These are phyloP conservation scores for Caenorhabditis sp. DNA, from an alignment of 2,888 invertebrate genomes.

Conservation along the genomic window DNA sequence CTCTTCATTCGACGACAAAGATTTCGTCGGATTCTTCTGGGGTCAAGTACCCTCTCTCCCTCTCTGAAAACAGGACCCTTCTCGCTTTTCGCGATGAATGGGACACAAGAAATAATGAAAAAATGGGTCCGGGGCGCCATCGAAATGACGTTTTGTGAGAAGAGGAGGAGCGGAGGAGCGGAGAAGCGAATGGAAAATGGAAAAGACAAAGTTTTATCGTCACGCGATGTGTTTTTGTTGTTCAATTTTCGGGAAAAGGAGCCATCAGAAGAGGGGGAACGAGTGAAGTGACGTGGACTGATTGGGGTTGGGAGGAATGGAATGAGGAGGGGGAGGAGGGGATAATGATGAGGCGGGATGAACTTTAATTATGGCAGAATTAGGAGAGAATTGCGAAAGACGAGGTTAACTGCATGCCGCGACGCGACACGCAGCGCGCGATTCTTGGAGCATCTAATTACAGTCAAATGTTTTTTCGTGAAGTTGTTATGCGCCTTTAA, in stretches of 20 bases:
- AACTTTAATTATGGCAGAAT: slow-evolving; percentile 14
- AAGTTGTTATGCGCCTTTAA: too few species aligned
- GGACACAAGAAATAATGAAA: slow-evolving; percentile 44
- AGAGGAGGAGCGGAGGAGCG: too few species aligned
- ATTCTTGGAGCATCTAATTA: too few species aligned
- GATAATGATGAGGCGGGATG: neutral
- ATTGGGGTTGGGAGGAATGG: too few species aligned
- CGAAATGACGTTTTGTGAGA: slow-evolving; percentile 42
- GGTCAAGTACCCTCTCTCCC: slow-evolving; percentile 9
- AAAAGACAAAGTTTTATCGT: slow-evolving; percentile 64
- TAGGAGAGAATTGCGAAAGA: too few species aligned
- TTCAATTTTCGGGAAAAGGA: slow-evolving; percentile 36
- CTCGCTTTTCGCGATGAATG: neutral
- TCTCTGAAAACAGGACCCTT: neutral
- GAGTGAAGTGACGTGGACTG: slow-evolving; percentile 34
- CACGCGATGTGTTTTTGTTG: slow-evolving; percentile 63
- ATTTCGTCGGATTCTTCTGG: slow-evolving; percentile 6
- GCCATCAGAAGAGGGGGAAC: slow-evolving; percentile 2
- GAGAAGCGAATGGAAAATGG: too few species aligned
- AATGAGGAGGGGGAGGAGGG: neutral
- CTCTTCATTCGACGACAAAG: too few species aligned
- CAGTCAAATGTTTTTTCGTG: too few species aligned
- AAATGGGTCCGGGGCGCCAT: slow-evolving; percentile 5
- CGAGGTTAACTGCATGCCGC: too few species aligned
- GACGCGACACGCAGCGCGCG: too few species aligned